A percentile compares a stretch with the other conserved stretches of the same genome.
Evolutionary conservation across 2,113 vertebrate genomes (phyloP).

Genomic region (Tamias sibiricus): DNA sequence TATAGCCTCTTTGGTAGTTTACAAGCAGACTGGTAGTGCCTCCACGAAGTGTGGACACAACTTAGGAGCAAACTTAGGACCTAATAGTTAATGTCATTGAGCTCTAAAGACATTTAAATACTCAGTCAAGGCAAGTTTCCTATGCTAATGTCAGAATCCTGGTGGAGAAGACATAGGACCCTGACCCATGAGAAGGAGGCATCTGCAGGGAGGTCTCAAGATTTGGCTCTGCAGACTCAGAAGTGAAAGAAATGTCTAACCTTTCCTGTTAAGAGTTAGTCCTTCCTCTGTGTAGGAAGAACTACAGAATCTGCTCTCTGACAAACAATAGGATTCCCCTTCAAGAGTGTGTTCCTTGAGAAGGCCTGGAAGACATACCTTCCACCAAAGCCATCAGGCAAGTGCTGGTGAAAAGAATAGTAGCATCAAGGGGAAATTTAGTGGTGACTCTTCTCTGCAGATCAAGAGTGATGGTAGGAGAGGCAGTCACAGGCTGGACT

Average conservation of each 20-base stretch:
- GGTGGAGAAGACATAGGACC: background rate
- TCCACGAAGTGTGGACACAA: background rate
- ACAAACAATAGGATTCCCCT: background rate
- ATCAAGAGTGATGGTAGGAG: background rate
- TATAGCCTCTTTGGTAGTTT: background rate
- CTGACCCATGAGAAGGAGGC: background rate
- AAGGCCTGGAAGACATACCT: background rate
- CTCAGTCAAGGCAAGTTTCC: no score
- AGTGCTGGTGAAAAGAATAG: background rate
- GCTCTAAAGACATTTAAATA: background rate
- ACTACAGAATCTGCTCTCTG: background rate
- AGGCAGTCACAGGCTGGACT: background rate
- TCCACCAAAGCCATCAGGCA: background rate
- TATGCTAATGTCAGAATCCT: background rate
- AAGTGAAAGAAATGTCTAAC: background rate
- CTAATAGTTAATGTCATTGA: background rate
- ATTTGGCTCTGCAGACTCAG: background rate
- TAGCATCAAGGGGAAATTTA: background rate
- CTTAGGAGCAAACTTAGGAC: background rate
- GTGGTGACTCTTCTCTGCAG: background rate
- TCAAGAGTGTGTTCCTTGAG: background rate
- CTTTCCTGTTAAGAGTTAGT: background rate
- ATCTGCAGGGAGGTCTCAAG: background rate
- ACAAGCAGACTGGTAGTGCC: background rate
- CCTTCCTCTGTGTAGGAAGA: background rate